These are phyloP conservation scores for Cirrhinus mrigala DNA, from an alignment of 2,797 vertebrate species.

Conservation along the genomic window DNA sequence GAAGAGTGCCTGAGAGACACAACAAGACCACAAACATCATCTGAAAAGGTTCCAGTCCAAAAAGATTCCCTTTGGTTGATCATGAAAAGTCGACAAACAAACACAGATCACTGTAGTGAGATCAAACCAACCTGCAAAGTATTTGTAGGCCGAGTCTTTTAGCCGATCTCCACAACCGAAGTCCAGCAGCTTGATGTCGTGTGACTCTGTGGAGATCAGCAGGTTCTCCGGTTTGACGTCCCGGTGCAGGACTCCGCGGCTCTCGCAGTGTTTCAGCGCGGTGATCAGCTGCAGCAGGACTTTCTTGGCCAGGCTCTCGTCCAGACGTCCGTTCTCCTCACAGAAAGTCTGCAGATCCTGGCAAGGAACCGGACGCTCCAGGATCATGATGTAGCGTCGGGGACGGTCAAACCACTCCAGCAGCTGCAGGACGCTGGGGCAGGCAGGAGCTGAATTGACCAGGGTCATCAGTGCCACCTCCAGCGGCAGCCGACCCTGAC, in stretches of 20 bases:
- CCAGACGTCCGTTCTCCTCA: not conserved
- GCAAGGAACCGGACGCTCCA: constrained; percentile 40
- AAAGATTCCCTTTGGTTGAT: not conserved
- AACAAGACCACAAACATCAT: too few relatives aligned
- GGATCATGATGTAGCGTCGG: constrained; percentile 36
- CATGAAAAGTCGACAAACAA: not conserved
- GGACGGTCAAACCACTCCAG: constrained; percentile 52
- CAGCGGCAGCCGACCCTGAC: too few relatives aligned
- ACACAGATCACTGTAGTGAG: not conserved
- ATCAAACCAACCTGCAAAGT: not conserved
- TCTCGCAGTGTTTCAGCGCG: constrained; percentile 48
- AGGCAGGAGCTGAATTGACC: constrained; percentile 11
- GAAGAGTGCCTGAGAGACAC: not conserved
- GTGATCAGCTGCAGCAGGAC: constrained; percentile 52
- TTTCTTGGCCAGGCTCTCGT: constrained; percentile 21
- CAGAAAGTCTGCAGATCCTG: constrained; percentile 22
- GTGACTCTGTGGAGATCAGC: constrained; percentile 13
- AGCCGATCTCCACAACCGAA: not conserved
- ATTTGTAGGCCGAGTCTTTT: not conserved
- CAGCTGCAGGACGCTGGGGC: constrained; percentile 40
- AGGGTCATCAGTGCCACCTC: constrained; percentile 51
- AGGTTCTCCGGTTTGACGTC: constrained; percentile 59
- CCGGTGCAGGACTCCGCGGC: constrained; percentile 43
- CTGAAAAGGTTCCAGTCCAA: not conserved
- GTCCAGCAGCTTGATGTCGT: not conserved